Percentiles rank a stretch among this genome's conserved stretches.
phyloP scores from a whole-genome alignment of 2,888 invertebrate species.

The Dromius quadrimaculatus region DNA sequence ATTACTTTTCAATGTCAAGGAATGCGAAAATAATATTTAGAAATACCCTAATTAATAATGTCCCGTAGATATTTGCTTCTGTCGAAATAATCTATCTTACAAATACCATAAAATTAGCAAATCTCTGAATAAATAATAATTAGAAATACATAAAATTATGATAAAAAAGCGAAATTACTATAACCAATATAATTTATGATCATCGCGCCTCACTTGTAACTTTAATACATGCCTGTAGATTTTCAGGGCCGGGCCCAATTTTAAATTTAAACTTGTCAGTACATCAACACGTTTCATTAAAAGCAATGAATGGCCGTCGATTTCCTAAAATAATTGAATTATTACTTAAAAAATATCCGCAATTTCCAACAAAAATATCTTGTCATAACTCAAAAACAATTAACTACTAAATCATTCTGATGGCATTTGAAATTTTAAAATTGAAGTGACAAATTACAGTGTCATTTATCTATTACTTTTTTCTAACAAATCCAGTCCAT shows the following conservation, averaged over 20 bases:
- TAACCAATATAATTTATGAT: conserved; percentile 79
- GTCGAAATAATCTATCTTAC: too few relatives aligned
- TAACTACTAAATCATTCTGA: not conserved
- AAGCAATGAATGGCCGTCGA: conserved; percentile 89
- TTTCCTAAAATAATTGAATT: conserved; percentile 82
- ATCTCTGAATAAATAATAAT: too few relatives aligned
- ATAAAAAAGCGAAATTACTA: conserved; percentile 67
- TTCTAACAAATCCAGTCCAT: too few relatives aligned
- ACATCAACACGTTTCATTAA: conserved; percentile 89
- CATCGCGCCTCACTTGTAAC: conserved; percentile 83
- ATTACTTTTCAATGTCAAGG: too few relatives aligned
- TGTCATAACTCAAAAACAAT: not conserved
- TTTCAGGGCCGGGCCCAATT: conserved; percentile 89
- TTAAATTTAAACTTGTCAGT: conserved; percentile 82
- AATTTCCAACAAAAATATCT: not conserved
- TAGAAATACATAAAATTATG: too few relatives aligned
- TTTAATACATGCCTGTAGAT: conserved; percentile 72
- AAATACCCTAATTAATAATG: too few relatives aligned
- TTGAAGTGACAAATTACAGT: not conserved
- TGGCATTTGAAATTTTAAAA: not conserved
- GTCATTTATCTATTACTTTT: too few relatives aligned
- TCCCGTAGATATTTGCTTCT: too few relatives aligned
- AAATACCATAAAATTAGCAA: too few relatives aligned
- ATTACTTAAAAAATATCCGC: too few relatives aligned
- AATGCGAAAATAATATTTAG: too few relatives aligned